Evolutionary conservation across 2,888 invertebrate genomes (phyloP), one percentile per base, ranked within the genome.

Genomic region (Cancer borealis): DNA sequence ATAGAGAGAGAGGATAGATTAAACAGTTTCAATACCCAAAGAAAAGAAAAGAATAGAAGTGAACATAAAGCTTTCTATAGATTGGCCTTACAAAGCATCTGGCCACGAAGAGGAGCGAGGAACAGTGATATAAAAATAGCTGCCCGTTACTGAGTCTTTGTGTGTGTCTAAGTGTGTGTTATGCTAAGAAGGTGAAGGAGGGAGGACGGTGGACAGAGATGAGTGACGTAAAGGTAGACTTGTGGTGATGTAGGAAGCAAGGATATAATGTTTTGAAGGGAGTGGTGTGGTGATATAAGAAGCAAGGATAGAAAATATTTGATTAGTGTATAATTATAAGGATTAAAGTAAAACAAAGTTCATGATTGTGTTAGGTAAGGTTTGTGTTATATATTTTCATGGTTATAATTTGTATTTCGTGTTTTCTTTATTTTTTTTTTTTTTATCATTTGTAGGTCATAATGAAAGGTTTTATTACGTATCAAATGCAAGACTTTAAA

Each of bases 41-140:
- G n/a, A 60, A 60, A 60, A n/a, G 26, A 79, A 26, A 26, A 26
- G 10, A 21, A 79, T n/a, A 79, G 10, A 26, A 54, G 17, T 17
- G 10, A 14, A 17, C 54, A 0, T 54, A 17, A 54, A n/a, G 30
- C 30, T n/a, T 79, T 10, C 73, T 8, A 79, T 26, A 26, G 10
- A 6, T 30, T 79, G 30, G 21, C 60, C 60, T 21, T 21, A 17
- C 12, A 21, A 4, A 60, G 21, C 60, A 60, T 60, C 60, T 21
- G 60, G 17, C 60, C 60, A 60, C 60, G 26, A 26, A 79, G 73
- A n/a, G 26, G 26, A n/a, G 73, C n/a, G 73, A 79, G 26, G 73
- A 79, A 79, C 73, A 79, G 73, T 79, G 73, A 79, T 79, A 79
- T 79, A 79, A 79, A 79, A 79, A 79, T 79, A 79, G 73, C 73